phyloP scores from a whole-genome alignment of 2,888 invertebrate species.

The Euplexia lucipara region DNA sequence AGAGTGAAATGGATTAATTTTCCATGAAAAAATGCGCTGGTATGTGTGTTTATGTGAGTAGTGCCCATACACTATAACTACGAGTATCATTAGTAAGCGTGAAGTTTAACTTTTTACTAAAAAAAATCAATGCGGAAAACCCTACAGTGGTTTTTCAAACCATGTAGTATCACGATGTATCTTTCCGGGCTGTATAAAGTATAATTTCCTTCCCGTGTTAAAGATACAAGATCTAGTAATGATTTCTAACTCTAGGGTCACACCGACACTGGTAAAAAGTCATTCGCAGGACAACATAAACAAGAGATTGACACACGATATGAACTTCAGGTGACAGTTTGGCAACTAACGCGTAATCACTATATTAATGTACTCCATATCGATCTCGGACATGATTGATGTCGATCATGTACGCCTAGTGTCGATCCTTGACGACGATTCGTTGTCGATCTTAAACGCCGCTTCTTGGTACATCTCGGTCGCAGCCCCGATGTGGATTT shows the following conservation, averaged over 20 bases:
- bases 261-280: constrained; percentile 80
- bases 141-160: no score
- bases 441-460: neutral
- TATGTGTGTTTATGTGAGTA: no score
- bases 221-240: constrained; percentile 19
- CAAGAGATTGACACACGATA: constrained; percentile 71
- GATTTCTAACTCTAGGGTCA: constrained; percentile 69
- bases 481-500: neutral
- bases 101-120: no score
- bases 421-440: neutral
- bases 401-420: no score
- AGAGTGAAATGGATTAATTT: no score
- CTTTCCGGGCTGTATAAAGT: neutral
- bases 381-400: neutral
- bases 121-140: no score
- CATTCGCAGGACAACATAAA: constrained; percentile 88
- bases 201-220: neutral
- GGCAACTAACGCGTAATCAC: constrained; percentile 38
- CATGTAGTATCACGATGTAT: no score
- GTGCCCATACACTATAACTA: no score
- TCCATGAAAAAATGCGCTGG: no score
- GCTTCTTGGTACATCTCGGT: neutral
- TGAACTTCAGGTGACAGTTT: constrained; percentile 76
- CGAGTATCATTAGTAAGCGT: no score
- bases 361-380: constrained; percentile 3